Conservation (phyloP, 2,797 vertebrate species). For the Gallinago stenura region DNA sequence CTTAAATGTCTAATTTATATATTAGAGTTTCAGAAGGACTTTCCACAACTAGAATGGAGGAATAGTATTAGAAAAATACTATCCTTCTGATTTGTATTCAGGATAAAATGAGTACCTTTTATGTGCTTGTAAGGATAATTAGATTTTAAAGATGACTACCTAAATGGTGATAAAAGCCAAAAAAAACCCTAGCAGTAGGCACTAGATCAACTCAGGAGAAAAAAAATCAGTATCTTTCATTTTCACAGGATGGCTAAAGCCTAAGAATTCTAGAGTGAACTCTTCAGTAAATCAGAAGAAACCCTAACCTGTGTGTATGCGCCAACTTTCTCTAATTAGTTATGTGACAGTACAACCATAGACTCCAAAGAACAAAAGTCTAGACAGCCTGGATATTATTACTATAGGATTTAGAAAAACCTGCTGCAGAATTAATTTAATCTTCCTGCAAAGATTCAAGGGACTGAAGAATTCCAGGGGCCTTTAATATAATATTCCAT, state of each 20-base stretch:
- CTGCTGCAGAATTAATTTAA: conserved; percentile 63
- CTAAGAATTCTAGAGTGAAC: not conserved
- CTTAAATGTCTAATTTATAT: not conserved
- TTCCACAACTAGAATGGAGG: not conserved
- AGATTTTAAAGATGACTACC: not conserved
- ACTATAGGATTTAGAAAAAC: conserved; percentile 38
- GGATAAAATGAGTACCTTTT: not conserved
- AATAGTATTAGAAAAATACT: not conserved
- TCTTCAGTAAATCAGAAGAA: conserved; percentile 12
- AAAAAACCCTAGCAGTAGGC: not conserved
- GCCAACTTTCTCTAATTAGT: conserved; percentile 31
- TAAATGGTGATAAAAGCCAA: not conserved
- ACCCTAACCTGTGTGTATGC: not conserved
- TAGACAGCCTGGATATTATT: conserved; percentile 44
- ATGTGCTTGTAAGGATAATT: not conserved
- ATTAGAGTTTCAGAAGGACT: not conserved
- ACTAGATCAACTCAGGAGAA: not conserved
- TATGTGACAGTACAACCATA: conserved; percentile 31
- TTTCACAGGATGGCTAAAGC: not conserved
- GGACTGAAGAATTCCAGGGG: conserved; percentile 52
- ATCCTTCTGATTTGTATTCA: not conserved
- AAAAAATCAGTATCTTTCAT: not conserved
- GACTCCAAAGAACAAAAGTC: conserved; percentile 47
- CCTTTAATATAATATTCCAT: conserved; percentile 61
- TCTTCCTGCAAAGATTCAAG: conserved; percentile 47